These are phyloP conservation scores for Chaenogobius annularis DNA, from an alignment of 2,113 vertebrate species.

Conservation along the genomic window DNA sequence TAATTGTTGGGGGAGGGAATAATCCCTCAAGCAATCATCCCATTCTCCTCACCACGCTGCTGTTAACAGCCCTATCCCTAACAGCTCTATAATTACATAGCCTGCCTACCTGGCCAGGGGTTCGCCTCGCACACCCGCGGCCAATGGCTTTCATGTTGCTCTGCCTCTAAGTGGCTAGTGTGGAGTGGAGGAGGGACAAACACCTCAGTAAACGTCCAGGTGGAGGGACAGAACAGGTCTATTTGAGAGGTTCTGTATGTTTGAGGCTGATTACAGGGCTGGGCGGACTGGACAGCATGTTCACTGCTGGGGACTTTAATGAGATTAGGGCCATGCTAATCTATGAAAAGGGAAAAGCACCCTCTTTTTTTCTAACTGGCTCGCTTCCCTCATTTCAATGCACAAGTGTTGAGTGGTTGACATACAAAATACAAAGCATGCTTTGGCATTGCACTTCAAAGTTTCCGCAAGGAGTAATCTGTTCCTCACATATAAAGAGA, in stretches of 20 bases:
- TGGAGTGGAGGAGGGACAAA: conserved; percentile 42
- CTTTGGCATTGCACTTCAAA: conserved; percentile 69
- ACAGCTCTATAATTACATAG: conserved; percentile 88
- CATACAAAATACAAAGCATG: conserved; percentile 58
- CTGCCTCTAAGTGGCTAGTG: conserved; percentile 39
- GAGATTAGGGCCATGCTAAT: conserved; percentile 77
- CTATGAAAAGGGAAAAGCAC: conserved; percentile 74
- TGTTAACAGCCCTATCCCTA: conserved; percentile 94
- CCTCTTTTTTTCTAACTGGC: conserved; percentile 45
- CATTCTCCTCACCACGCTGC: conserved; percentile 68
- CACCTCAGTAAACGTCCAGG: conserved; percentile 46
- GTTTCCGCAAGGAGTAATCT: conserved; percentile 68
- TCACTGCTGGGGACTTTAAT: conserved; percentile 78
- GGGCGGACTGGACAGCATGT: conserved; percentile 67
- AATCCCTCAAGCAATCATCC: conserved; percentile 91
- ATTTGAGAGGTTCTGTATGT: conserved; percentile 71
- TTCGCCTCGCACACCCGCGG: conserved; percentile 63
- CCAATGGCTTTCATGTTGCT: conserved; percentile 67
- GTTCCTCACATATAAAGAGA: conserved; percentile 40
- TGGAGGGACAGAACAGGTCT: conserved; percentile 54
- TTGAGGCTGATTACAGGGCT: conserved; percentile 69
- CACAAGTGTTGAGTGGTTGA: conserved; percentile 50
- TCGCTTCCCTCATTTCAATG: conserved; percentile 61
- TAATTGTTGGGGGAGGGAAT: conserved; percentile 81
- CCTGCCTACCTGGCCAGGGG: conserved; percentile 62